Evolutionary conservation across 30 jellyfish, hydroid and myxozoan species (phyloP).

Genomic region (Aurelia coerulea): DNA sequence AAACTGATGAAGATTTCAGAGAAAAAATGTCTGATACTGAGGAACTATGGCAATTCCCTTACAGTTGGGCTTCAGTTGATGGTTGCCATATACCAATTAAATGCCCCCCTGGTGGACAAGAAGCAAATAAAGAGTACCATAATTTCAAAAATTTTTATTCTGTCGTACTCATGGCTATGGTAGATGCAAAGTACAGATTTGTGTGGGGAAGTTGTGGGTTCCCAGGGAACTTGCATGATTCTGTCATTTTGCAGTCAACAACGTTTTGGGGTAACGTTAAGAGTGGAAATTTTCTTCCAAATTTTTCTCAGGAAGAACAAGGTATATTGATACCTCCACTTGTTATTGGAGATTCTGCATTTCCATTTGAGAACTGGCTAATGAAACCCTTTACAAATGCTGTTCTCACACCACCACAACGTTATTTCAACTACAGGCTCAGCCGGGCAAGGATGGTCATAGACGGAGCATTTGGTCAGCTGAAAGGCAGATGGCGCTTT

Average conservation of each 20-base stretch:
- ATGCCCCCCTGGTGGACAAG: no score
- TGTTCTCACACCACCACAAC: constrained; percentile 8
- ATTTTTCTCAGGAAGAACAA: neutral
- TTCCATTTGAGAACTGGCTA: constrained; percentile 41
- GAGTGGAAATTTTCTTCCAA: constrained; percentile 38
- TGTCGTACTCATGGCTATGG: constrained; percentile 17
- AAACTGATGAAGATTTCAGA: no score
- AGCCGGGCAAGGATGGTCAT: constrained; percentile 72
- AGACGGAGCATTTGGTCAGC: constrained; percentile 68
- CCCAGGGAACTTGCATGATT: constrained; percentile 78
- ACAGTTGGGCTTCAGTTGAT: no score
- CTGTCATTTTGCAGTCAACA: constrained; percentile 61
- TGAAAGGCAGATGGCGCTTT: constrained; percentile 71
- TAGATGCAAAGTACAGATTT: constrained; percentile 45
- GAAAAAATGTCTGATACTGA: no score
- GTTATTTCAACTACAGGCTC: constrained; percentile 58
- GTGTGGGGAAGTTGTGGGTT: constrained; percentile 8
- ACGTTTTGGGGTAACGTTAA: constrained; percentile 36
- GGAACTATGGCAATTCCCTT: no score
- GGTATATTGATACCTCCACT: constrained; percentile 16
- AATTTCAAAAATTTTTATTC: no score
- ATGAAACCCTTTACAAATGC: constrained; percentile 61
- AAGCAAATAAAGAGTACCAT: no score
- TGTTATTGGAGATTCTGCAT: constrained; percentile 61
- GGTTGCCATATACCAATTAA: no score